Conservation (phyloP, 2,113 vertebrate species). For the Helogale parvula region DNA sequence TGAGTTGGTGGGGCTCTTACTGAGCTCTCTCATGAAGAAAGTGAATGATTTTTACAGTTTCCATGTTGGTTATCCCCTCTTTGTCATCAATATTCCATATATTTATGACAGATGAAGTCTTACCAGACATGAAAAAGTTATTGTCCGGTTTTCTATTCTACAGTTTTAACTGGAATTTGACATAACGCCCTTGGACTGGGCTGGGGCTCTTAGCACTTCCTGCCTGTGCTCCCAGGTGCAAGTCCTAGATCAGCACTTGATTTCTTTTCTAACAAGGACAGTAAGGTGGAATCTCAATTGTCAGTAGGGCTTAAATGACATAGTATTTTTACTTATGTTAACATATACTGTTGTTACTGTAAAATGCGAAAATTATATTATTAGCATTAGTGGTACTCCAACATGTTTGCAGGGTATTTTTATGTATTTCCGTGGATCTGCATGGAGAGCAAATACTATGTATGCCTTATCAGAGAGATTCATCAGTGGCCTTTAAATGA, state of each 20-base stretch:
- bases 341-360: neutral
- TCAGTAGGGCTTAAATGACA: neutral
- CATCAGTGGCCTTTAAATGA: conserved; percentile 6
- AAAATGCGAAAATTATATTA: neutral
- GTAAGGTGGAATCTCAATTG: neutral
- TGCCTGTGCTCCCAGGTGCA: neutral
- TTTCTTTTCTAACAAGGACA: neutral
- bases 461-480: conserved; percentile 24
- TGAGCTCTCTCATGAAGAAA: conserved; percentile 8
- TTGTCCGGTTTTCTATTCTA: neutral
- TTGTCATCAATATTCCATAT: neutral
- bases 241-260: neutral
- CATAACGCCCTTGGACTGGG: neutral
- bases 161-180: neutral
- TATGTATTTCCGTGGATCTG: conserved; percentile 21
- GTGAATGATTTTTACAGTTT: neutral
- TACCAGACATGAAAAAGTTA: neutral
- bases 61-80: neutral
- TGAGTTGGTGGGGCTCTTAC: neutral
- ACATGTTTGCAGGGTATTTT: neutral
- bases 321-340: neutral
- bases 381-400: neutral
- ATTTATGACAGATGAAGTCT: neutral
- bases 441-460: neutral
- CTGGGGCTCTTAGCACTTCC: neutral